Base-by-base conservation (phyloP, 2,113 vertebrate species). In the Spea bombifrons region DNA sequence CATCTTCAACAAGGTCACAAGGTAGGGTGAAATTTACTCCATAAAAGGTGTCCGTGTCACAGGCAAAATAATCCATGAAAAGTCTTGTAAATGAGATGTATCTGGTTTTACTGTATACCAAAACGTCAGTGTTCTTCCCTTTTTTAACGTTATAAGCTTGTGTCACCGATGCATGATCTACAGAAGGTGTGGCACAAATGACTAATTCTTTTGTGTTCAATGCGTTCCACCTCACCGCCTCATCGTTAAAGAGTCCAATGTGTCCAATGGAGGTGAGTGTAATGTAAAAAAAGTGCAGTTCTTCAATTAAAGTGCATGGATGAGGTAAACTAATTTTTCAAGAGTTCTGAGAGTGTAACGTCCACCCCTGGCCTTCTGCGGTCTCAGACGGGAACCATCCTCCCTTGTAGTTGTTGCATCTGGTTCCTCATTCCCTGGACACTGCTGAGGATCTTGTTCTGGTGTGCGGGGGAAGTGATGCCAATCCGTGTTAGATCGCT, bases 271-370 rank as follows among this genome's bases (percentile, higher is more conserved):
- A 30, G 89, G 92, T 86, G 82, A 91, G 90, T 88, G 90, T 89
- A 90, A 93, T 93, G 92, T 94, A 93, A 93, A 92, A 94, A 96
- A 96, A 96, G 94, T 96, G 95, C 95, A 93, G 90, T 94, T 95
- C 93, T 93, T 93, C 95, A 95, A 94, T 96, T 98, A 98, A 98
- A 98, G 97, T 99, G 97, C 97, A 95, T 93, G 94, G 92, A 96
- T 96, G 96, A 98, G 95, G 95, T 98, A 96, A 97, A 97, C 94
- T 95, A 98, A 94, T 94, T 94, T 92, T 92, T 93, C 93, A 91
- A 92, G 87, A 91, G 90, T 92, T 85, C 88, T 90, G 92, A 66
- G 71, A 44, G 73, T 72, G 59, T 59, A 73, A 61, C 43, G 64
- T 50, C 48, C 57, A 45, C 69, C 16, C 52, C 64, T 49, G 78